Conservation (phyloP, 2,113 vertebrate species). For the Ranitomeya imitator region DNA sequence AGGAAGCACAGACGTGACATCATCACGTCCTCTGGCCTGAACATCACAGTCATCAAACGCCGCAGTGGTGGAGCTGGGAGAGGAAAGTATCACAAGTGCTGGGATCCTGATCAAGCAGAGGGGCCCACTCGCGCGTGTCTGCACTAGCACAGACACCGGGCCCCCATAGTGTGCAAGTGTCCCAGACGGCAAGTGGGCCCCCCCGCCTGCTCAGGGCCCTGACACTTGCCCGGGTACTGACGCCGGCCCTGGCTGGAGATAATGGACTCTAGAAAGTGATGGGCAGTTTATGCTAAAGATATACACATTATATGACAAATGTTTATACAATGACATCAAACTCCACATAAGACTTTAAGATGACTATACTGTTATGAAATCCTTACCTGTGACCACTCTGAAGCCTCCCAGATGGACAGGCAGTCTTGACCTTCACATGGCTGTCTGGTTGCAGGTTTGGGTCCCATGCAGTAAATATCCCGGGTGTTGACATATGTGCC, state of each 20-base stretch:
- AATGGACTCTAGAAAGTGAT: not conserved
- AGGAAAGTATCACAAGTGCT: no score
- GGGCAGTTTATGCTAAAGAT: not conserved
- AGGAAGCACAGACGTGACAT: no score
- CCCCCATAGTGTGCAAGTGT: no score
- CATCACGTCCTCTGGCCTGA: no score
- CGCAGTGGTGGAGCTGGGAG: no score
- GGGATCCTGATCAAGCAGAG: no score
- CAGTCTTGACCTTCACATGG: slow-evolving; percentile 90
- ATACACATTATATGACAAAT: not conserved
- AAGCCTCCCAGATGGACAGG: slow-evolving; percentile 90
- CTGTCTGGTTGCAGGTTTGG: slow-evolving; percentile 79
- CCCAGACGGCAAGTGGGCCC: no score
- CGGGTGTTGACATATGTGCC: slow-evolving; percentile 83
- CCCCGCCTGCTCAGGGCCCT: no score
- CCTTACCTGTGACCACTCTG: slow-evolving; percentile 92
- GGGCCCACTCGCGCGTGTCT: no score
- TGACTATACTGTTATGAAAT: not conserved
- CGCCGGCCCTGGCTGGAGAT: not conserved
- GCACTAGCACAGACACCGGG: no score
- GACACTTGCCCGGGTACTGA: no score
- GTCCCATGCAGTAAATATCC: slow-evolving; percentile 82
- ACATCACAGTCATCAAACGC: no score
- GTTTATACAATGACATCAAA: not conserved
- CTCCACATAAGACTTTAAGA: not conserved